Evolutionary conservation across 2,113 vertebrate genomes (phyloP), one percentile per base, ranked within the genome.

Genomic region (Sakesphorus luctuosus): DNA sequence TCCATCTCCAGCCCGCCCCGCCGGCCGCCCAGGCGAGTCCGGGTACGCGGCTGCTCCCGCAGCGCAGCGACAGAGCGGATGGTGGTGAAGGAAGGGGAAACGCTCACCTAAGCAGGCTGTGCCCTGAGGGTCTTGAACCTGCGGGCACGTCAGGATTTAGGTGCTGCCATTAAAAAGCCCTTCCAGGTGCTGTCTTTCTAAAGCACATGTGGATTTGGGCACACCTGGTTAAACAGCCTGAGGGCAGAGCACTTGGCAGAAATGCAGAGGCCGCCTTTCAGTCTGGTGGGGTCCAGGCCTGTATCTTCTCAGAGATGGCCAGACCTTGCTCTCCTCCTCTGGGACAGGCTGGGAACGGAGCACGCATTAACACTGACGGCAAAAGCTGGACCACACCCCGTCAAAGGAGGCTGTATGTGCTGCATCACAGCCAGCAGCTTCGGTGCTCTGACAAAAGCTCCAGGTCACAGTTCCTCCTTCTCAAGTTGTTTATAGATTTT

Each of bases 331-430:
- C 58, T 15, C 36, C 10, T 5, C 11, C 59, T 36, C 47, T 47
- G 59, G 50, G 62, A 46, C 4, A 1, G n/a, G 8, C n/a, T 58
- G 50, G 61, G 44, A 46, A n/a, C 0, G 1, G 23, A 73, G 21
- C 19, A 5, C 0, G 0, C 3, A 29, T 4, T 2, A 4, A 11
- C 63, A 8, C 29, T 11, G 7, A 2, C 38, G 21, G 53, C 68
- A 65, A 59, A 65, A 76, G 47, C 44, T 25, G 36, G 33, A 59
- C 47, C 78, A 56, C 67, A 13, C 31, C 35, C 43, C 31, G 10
- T 36, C 59, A 29, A 31, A 84, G 36, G 43, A 62, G 56, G 44
- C 72, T 20, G 0, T 7, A 13, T 1, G 8, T 55, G 77, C 69
- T 93, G 69, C 69, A 80, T 46, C 47, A 11, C 1, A 72, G 65